These are phyloP conservation scores for Peromyscus attwateri DNA, from an alignment of 2,797 vertebrate genomes.

Conservation along the genomic window DNA sequence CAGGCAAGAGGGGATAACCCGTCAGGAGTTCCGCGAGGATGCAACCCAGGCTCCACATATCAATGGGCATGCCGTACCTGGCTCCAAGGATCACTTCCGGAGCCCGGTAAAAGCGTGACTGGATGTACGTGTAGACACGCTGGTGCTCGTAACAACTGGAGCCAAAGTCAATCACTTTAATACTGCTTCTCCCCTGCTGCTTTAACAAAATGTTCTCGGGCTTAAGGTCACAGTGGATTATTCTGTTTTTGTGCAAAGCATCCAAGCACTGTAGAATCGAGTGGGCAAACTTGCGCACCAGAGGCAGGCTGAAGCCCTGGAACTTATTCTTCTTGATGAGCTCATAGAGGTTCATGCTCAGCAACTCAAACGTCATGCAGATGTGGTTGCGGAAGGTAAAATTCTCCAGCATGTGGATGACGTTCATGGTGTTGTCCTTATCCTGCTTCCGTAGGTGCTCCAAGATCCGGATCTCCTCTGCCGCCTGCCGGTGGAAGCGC, in stretches of 20 bases:
- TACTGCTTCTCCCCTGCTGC: constrained; percentile 98
- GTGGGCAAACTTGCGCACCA: constrained; percentile 99
- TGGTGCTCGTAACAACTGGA: constrained; percentile 99
- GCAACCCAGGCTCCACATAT: constrained; percentile 99
- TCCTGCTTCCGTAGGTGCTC: constrained; percentile 99
- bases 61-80: constrained; percentile 98
- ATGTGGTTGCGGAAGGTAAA: constrained; percentile 99
- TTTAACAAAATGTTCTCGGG: constrained; percentile 99
- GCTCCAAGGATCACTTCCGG: constrained; percentile 98
- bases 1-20: constrained; percentile 96
- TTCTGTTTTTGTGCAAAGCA: constrained; percentile 97
- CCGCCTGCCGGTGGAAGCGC: constrained; percentile 98
- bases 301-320: constrained; percentile 98
- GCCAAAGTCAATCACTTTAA: constrained; percentile 99
- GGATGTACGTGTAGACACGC: constrained; percentile 99
- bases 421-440: constrained; percentile 98
- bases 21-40: constrained; percentile 98
- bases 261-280: constrained; percentile 99
- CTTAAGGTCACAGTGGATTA: constrained; percentile 99
- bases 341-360: constrained; percentile 99
- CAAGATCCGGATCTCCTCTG: constrained; percentile 98
- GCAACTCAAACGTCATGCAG: constrained; percentile 99
- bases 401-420: constrained; percentile 99
- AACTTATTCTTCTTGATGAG: constrained; percentile 99
- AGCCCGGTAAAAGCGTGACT: constrained; percentile 98